Percentiles rank a stretch among this genome's conserved stretches.
Evolutionary conservation across 2,888 invertebrate species (phyloP).

Genomic region (Ornithoptera priamus): DNA sequence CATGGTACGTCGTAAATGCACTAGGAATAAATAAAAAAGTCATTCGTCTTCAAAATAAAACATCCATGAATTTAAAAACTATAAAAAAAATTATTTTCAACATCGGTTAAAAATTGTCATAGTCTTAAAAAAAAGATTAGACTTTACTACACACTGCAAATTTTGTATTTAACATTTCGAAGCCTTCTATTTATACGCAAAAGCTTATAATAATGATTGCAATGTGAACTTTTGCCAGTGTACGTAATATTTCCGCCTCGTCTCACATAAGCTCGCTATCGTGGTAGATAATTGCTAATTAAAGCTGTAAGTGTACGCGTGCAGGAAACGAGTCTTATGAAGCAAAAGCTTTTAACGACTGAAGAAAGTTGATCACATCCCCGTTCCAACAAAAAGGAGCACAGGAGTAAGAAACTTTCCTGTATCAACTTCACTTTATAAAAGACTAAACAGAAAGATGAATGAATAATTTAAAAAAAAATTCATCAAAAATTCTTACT

Average conservation of each 20-base stretch:
- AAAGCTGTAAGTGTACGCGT: constrained; percentile 39
- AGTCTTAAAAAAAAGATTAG: too few relatives aligned
- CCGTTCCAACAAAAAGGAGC: constrained; percentile 14
- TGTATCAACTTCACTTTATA: constrained; percentile 4
- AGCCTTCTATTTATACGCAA: neutral
- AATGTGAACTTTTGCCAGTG: constrained; percentile 15
- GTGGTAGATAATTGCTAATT: constrained; percentile 28
- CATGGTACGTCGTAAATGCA: too few relatives aligned
- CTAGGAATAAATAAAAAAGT: too few relatives aligned
- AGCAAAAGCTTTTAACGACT: constrained; percentile 48
- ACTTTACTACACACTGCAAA: too few relatives aligned
- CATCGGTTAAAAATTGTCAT: too few relatives aligned
- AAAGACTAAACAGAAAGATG: too few relatives aligned
- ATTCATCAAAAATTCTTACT: too few relatives aligned
- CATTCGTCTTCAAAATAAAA: too few relatives aligned
- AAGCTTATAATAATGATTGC: constrained; percentile 13
- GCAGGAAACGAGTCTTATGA: constrained; percentile 54
- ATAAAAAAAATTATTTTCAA: too few relatives aligned
- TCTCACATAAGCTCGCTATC: constrained; percentile 19
- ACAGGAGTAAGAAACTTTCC: constrained; percentile 15
- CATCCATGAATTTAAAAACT: too few relatives aligned
- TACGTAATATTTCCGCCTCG: constrained; percentile 14
- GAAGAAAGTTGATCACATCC: constrained; percentile 30
- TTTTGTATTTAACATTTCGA: neutral
- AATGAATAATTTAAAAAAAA: too few relatives aligned